Base-by-base conservation (phyloP, 2,888 invertebrate species). In the Tholera decimalis region DNA sequence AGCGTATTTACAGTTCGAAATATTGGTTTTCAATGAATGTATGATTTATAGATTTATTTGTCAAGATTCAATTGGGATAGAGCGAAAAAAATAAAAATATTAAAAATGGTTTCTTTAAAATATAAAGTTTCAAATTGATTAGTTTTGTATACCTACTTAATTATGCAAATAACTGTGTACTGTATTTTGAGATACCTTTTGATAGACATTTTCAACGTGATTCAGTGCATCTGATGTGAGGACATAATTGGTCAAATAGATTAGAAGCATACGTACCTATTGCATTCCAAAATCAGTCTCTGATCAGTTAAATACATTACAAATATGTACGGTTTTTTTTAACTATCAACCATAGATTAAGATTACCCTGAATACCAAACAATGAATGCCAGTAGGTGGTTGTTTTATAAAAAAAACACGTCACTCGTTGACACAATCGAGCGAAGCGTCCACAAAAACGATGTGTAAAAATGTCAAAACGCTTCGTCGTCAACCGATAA, bases 341-440 rank as follows among this genome's bases (percentile, higher is more conserved):
- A n/a, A n/a, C n/a, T n/a, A n/a, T n/a, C 18, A 22, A 33, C 13
- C 26, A 51, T 46, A 63, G 11, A 46, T n/a, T 46, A 69, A 24
- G 15, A 30, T n/a, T 8, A 33, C 11, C n/a, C 28, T 35, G 41
- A 47, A 53, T 60, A 24, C 30, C 8, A 50, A 69, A 68, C 43
- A 49, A 54, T 24, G 18, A n/a, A 30, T 44, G 6, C 49, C 7
- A 28, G 8, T 15, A 22, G 15, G 37, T 69, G 22, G 15, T 43
- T 69, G 22, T 61, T 50, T 51, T 37, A 30, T 18, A 64, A 70
- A 35, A n/a, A 54, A 43, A 54, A 41, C 33, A 54, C 18, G 20
- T 33, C 24, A 60, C 6, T 30, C 26, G 22, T n/a, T 39, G 33
- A 22, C 33, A 66, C 30, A 51, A 30, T 41, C 33, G 26, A 7